These are phyloP conservation scores for Folsomia manolachei DNA, from an alignment of 2,888 invertebrate genomes.

Conservation along the genomic window DNA sequence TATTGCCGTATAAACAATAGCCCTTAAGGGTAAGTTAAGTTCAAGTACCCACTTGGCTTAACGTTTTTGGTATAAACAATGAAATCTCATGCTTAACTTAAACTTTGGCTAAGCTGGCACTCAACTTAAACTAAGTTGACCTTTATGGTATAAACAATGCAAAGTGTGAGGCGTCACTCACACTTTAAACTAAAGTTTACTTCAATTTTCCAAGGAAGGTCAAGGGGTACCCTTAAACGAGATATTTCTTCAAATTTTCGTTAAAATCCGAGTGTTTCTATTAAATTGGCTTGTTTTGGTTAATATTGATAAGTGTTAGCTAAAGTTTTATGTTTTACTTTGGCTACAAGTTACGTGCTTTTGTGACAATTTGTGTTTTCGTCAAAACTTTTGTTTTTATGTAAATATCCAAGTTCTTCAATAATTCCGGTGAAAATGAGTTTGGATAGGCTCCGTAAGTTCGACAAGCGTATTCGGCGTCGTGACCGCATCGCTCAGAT, in stretches of 20 bases:
- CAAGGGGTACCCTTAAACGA: too few relatives aligned
- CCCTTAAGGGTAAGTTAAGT: background rate
- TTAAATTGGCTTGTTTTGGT: too few relatives aligned
- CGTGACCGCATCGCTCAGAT: background rate
- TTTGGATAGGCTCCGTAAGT: background rate
- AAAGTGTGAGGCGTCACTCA: too few relatives aligned
- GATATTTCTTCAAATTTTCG: too few relatives aligned
- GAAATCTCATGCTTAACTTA: background rate
- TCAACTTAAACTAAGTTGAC: background rate
- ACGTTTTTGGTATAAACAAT: background rate
- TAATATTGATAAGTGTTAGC: too few relatives aligned
- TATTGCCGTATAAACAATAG: background rate
- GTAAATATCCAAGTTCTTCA: background rate
- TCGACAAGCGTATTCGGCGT: background rate
- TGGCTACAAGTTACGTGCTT: too few relatives aligned
- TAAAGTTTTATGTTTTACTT: too few relatives aligned
- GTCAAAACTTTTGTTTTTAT: background rate
- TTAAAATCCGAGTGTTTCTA: too few relatives aligned
- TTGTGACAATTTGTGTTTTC: too few relatives aligned
- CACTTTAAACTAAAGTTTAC: background rate
- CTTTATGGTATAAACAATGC: background rate
- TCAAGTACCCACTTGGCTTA: background rate
- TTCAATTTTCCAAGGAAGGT: too few relatives aligned
- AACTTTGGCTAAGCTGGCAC: background rate
- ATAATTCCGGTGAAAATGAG: background rate